Percentiles rank a stretch among this genome's conserved stretches.
Evolutionary conservation across 2,797 vertebrate genomes (phyloP).

Genomic region (Rhadinocentrus ornatus): DNA sequence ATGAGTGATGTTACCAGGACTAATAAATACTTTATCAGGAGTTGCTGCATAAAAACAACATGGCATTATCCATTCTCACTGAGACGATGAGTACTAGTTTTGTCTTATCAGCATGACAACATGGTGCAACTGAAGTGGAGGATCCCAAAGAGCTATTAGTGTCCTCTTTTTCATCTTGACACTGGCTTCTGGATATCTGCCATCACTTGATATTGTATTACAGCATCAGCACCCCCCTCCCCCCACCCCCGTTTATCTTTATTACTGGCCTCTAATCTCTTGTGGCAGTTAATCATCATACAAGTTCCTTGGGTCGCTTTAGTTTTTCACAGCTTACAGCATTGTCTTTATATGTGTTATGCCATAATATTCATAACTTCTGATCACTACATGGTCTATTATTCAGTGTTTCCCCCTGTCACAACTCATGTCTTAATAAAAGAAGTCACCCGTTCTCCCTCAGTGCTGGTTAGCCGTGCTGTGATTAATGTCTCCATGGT

Average conservation of each 20-base stretch:
- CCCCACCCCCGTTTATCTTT: slow-evolving; percentile 65
- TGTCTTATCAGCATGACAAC: slow-evolving; percentile 59
- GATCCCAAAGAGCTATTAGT: slow-evolving; percentile 71
- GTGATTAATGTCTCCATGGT: slow-evolving; percentile 81
- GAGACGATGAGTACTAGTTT: slow-evolving; percentile 38
- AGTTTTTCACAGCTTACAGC: slow-evolving; percentile 31
- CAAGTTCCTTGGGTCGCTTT: slow-evolving; percentile 56
- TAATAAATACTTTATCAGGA: slow-evolving; percentile 46
- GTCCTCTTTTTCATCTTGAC: slow-evolving; percentile 72
- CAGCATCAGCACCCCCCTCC: slow-evolving; percentile 60
- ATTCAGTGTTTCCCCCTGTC: slow-evolving; percentile 13
- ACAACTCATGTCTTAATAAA: slow-evolving; percentile 59
- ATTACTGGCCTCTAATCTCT: slow-evolving; percentile 72
- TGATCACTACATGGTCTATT: slow-evolving; percentile 41
- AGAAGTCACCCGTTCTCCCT: slow-evolving; percentile 66
- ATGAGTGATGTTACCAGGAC: slow-evolving; percentile 3
- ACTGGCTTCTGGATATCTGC: slow-evolving; percentile 76
- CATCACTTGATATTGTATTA: slow-evolving; percentile 76
- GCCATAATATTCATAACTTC: slow-evolving; percentile 44
- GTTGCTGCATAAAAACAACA: slow-evolving; percentile 15
- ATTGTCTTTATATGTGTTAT: slow-evolving; percentile 36
- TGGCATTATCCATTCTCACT: slow-evolving; percentile 28
- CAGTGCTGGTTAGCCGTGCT: slow-evolving; percentile 68
- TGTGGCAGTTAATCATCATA: slow-evolving; percentile 72
- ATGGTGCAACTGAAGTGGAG: slow-evolving; percentile 54